A percentile compares a stretch with the other conserved stretches of the same genome.
Conservation (phyloP, 2,888 invertebrate species). For the Leptinotarsa haldemani region DNA sequence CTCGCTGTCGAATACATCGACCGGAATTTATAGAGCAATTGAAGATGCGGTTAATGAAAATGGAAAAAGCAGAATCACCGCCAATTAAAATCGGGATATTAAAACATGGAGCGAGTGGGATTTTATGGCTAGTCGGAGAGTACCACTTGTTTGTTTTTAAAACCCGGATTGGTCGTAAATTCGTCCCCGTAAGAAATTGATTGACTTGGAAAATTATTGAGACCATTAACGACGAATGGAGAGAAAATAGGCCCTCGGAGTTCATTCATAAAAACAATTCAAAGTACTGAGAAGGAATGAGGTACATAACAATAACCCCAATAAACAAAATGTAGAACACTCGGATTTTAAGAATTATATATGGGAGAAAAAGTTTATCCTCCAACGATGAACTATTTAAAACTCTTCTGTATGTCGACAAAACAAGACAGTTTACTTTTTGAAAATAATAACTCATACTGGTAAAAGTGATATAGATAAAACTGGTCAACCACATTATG, state of each 20-base stretch:
- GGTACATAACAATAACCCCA: no score
- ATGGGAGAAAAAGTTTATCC: no score
- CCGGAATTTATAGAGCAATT: slow-evolving; percentile 30
- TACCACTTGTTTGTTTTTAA: not conserved
- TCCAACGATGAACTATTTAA: no score
- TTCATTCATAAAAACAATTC: no score
- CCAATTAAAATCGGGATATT: slow-evolving; percentile 26
- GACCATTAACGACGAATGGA: not conserved
- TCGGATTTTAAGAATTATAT: no score
- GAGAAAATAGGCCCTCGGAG: not conserved
- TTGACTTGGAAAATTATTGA: not conserved
- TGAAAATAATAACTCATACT: no score
- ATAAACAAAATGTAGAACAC: no score
- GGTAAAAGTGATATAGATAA: no score
- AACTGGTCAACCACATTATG: no score
- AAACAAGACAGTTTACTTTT: no score
- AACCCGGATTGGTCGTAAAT: not conserved
- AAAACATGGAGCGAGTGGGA: not conserved
- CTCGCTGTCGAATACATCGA: slow-evolving; percentile 20
- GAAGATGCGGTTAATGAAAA: slow-evolving; percentile 23
- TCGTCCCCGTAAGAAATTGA: not conserved
- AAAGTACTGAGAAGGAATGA: no score
- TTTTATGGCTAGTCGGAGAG: not conserved
- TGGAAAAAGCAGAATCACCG: slow-evolving; percentile 15
- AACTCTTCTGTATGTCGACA: no score